phyloP scores from a whole-genome alignment of 1,140 invertebrate species.

The Eciton burchellii region DNA sequence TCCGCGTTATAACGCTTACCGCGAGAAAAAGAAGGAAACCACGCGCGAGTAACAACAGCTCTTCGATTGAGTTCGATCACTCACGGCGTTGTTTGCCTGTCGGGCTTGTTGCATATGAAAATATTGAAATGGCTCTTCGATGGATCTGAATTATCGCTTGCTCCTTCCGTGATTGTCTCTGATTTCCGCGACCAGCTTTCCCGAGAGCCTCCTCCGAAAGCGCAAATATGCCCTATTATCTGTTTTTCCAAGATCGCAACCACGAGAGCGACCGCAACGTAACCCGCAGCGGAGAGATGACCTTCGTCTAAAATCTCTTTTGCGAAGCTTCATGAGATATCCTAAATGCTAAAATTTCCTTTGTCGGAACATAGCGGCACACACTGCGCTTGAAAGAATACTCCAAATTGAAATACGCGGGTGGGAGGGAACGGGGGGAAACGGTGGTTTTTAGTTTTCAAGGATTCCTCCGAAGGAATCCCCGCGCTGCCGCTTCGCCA shows the following conservation, averaged over 20 bases:
- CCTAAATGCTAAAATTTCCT: neutral
- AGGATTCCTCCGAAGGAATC: neutral
- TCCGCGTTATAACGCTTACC: slow-evolving; percentile 1
- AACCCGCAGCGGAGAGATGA: neutral
- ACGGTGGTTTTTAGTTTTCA: neutral
- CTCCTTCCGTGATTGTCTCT: neutral
- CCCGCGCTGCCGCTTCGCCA: neutral
- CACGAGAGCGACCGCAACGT: neutral
- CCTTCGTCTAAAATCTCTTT: neutral
- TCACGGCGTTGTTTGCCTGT: neutral
- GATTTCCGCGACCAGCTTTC: neutral
- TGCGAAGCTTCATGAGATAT: neutral
- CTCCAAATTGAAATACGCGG: neutral
- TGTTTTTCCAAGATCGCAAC: neutral
- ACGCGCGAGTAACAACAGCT: neutral
- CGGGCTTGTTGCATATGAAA: neutral
- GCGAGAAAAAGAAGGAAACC: neutral
- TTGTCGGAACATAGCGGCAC: neutral
- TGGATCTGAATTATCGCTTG: neutral
- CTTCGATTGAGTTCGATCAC: slow-evolving; percentile 17
- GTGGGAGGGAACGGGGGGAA: too few species aligned
- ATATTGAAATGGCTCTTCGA: neutral
- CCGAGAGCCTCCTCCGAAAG: slow-evolving; percentile 2
- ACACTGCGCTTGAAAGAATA: neutral
- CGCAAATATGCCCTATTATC: neutral